Base-by-base conservation (phyloP, 2,113 vertebrate species). In the Laterallus jamaicensis region DNA sequence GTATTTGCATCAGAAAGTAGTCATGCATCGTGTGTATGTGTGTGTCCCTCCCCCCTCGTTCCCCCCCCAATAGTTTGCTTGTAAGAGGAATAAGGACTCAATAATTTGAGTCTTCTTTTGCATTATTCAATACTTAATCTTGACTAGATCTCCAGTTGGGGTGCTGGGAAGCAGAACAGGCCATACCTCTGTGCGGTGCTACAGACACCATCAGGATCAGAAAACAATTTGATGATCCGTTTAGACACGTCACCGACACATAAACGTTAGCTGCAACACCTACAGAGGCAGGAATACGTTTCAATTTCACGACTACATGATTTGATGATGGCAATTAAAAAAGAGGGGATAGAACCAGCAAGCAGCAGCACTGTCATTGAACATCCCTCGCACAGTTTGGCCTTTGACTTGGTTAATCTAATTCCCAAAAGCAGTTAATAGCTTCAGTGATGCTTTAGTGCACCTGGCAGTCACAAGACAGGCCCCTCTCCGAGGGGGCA, bases 301-400 rank as follows among this genome's bases (percentile, higher is more conserved):
- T 69, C 32, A 58, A 1, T n/a, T 24, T 58, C 1, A 2, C 0
- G 4, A 82, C 6, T n/a, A 68, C 2, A 0, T 15, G 6, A 66
- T 1, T 26, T 62, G 15, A 91, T 5, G 12, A 7, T 0, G 3
- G 25, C 39, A 78, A 26, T 29, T 80, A 73, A 78, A 64, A 64
- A 58, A 64, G 17, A 18, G 2, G 4, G 5, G 10, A 44, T 3
- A 54, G 26, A 77, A 71, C 5, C 28, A 47, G 52, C 17, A 74
- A 78, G 52, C 7, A 68, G 24, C 15, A 83, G 24, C 29, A 32
- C 2, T 58, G 8, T 20, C 8, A 47, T 1, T 62, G 19, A 78
- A 42, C 11, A 49, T 6, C 32, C n/a, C 31, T 29, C 31, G n/a
- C 9, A 26, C 0, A 39, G 32, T 17, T 19, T 20, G 37, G 31